Evolutionary conservation across 2,888 invertebrate genomes (phyloP), one percentile per base, ranked within the genome.

Genomic region (Andrena minutula): DNA sequence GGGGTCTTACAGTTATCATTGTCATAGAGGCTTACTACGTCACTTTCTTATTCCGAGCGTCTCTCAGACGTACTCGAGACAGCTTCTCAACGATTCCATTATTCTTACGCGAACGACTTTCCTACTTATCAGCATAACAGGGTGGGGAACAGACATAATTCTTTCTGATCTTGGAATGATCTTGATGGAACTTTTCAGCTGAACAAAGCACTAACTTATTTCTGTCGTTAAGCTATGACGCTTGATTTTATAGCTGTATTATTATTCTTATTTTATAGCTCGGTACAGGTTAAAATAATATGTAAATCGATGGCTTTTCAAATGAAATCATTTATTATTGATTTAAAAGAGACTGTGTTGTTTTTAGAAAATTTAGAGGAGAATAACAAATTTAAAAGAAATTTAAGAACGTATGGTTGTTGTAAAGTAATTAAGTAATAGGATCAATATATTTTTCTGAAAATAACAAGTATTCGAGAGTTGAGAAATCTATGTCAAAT

Each of bases 1-100:
- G 16, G 30, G 47, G 47, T 58, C 41, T 74, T 66, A 60, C 51
- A 66, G 28, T 51, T n/a, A 65, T 74, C 66, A 74, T 53, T 32
- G 65, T 58, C 58, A 26, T 10, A 26, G 58, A 60, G 23, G 23
- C 65, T 58, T 65, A 65, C n/a, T 47, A 7, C 49, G 30, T 73
- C 56, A 12, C 53, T 63, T 60, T 60, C 51, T 49, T 32, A 51
- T 51, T 61, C 49, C 20, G 10, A n/a, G 30, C 56, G 26, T 16
- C n/a, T 41, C 63, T 23, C 49, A 63, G 32, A 28, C 41, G n/a
- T 65, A 65, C 64, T 47, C 26, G 41, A 49, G 26, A 65, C 41
- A 28, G 64, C 47, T 65, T 49, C 64, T 28, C 47, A 26, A 26
- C 28, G 47, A 28, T 65, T 65, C 16, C 47, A 28, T 49, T 28